Base-by-base conservation (phyloP, 2,888 invertebrate species). In the Acrobasis suavella region DNA sequence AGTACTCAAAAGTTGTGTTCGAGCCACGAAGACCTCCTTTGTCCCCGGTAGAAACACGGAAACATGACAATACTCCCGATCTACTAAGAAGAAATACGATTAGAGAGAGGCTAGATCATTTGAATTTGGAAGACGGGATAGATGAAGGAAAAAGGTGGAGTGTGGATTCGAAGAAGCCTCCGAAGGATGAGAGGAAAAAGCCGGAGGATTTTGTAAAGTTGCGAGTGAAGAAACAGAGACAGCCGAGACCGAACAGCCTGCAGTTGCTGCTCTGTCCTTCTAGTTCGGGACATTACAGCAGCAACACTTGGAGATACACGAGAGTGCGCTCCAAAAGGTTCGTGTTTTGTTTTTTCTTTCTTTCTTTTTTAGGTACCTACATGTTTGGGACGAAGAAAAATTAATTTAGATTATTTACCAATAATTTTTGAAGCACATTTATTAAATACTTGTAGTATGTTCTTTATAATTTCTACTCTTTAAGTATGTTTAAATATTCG, bases 1-100 rank as follows among this genome's bases (percentile, higher is more conserved):
- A 92, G 62, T 92, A 89, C 70, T 87, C 91, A 50, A 92, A 91
- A 75, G 86, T 91, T 37, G 91, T 90, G n/a, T 92, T 91, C 76
- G 91, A 90, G 60, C 90, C 90, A 1, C 73, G 91, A 71, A 83
- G 84, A 76, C 91, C 90, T 2, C 88, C 89, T 1, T 74, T 81
- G 3, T 89, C 89, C 58, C 89, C 89, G 9, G 77, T 87, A 58
- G 88, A 89, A 72, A 78, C 84, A 46, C 80, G 88, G 49, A 84
- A 71, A 66, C 70, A 77, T 62, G 67, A 70, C 38, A 74, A 76
- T 32, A 87, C 89, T 8, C 91, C 91, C 9, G 92, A 92, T 65
- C 71, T 91, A 62, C 71, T 91, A 1, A 72, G 85, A 58, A 83
- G 85, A 65, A 87, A 82, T 69, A 82, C 83, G 58, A 82, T 87